phyloP scores from a whole-genome alignment of 2,888 invertebrate species.

The Tipula vernalis region DNA sequence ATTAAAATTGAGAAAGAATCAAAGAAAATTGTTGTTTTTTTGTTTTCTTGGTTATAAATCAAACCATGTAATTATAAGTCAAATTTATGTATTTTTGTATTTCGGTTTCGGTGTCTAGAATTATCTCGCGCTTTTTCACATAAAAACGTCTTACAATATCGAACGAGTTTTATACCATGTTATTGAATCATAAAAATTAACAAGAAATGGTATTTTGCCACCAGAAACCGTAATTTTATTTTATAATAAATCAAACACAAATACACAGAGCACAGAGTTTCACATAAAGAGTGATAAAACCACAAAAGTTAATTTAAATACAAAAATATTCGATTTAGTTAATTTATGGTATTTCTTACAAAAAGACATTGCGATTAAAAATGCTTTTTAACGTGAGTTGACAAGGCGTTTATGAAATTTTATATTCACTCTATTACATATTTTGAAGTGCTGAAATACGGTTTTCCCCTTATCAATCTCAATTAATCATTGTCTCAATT shows the following conservation, averaged over 20 bases:
- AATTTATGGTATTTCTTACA: background rate
- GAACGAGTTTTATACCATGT: background rate
- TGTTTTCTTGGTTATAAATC: background rate
- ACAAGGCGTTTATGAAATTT: background rate
- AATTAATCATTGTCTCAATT: background rate
- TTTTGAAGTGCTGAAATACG: background rate
- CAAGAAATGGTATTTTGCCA: background rate
- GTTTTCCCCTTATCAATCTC: background rate
- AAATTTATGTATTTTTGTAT: background rate
- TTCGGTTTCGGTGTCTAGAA: background rate
- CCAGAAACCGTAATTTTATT: background rate
- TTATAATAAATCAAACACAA: background rate
- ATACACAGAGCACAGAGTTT: background rate
- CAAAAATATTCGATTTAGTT: background rate
- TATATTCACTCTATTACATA: background rate
- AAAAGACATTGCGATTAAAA: background rate
- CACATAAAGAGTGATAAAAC: background rate
- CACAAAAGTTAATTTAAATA: background rate
- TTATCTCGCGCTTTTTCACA: background rate
- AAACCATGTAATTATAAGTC: background rate
- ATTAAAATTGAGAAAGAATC: background rate
- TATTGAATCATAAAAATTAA: conserved; percentile 4
- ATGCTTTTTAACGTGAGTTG: background rate
- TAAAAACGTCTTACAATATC: background rate
- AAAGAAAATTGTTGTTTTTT: background rate